Conservation (phyloP, 2,113 vertebrate genomes). For the Pachycephala philippinensis region DNA sequence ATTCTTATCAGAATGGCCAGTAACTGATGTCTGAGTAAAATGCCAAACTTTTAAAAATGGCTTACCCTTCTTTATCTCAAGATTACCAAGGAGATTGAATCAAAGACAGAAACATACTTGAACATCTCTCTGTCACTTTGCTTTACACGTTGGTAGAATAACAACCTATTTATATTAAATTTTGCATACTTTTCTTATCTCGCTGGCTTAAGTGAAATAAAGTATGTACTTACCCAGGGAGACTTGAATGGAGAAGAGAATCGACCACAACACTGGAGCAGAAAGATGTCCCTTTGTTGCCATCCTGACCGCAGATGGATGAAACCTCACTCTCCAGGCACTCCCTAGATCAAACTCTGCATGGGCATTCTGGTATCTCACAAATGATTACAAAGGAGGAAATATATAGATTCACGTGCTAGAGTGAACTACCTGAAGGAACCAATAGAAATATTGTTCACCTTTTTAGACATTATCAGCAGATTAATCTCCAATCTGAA, state of each 20-base stretch:
- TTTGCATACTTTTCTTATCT: neutral
- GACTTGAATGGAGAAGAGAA: neutral
- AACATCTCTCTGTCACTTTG: neutral
- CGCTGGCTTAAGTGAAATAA: neutral
- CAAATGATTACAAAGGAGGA: conserved; percentile 12
- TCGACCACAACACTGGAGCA: neutral
- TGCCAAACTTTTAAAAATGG: neutral
- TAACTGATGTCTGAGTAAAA: neutral
- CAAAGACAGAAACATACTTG: neutral
- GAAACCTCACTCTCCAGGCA: neutral
- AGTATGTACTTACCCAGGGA: conserved; percentile 2
- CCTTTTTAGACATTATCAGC: conserved; percentile 55
- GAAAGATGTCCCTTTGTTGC: neutral
- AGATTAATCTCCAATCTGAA: conserved; percentile 29
- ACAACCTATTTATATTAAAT: neutral
- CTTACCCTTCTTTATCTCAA: neutral
- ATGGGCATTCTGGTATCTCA: neutral
- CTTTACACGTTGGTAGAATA: neutral
- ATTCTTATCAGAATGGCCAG: neutral
- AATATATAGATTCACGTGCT: conserved; percentile 1
- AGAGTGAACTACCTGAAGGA: neutral
- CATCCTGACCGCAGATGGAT: neutral
- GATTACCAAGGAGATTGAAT: neutral
- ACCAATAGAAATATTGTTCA: conserved; percentile 52
- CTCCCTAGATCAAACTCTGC: neutral